Conservation (phyloP, 1,140 invertebrate genomes). For the Apis dorsata region DNA sequence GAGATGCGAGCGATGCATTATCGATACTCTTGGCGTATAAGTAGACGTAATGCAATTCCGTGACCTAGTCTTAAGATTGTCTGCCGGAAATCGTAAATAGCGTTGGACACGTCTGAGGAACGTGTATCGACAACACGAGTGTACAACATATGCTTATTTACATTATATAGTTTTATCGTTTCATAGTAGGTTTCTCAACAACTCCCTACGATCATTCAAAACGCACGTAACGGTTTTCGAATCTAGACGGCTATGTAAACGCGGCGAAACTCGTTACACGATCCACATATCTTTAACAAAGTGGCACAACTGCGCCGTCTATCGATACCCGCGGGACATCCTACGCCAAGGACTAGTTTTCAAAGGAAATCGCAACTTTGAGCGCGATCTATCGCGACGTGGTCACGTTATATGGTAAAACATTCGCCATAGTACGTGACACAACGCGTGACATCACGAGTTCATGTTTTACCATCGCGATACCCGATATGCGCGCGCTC, state of each 20-base stretch:
- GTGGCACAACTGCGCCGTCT: conserved; percentile 8
- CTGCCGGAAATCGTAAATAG: conserved; percentile 39
- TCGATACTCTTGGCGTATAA: not conserved
- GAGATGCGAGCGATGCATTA: conserved; percentile 1
- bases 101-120: conserved; percentile 2
- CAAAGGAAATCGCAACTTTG: conserved; percentile 22
- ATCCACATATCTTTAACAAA: conserved; percentile 22
- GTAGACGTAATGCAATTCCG: conserved; percentile 29
- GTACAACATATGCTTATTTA: not conserved
- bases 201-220: not conserved
- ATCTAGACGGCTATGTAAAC: not conserved
- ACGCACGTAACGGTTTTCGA: conserved; percentile 22
- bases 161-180: not conserved
- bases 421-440: not conserved
- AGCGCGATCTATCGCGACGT: not conserved
- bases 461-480: conserved; percentile 17
- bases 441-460: not conserved
- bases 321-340: not conserved
- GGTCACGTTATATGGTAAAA: conserved; percentile 9
- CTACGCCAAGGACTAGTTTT: not conserved
- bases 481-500: conserved; percentile 9
- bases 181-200: not conserved
- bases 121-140: not conserved
- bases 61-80: conserved; percentile 24
- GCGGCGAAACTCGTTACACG: not conserved